Conservation (phyloP, 2,888 invertebrate species). For the Epinotia nisella region DNA sequence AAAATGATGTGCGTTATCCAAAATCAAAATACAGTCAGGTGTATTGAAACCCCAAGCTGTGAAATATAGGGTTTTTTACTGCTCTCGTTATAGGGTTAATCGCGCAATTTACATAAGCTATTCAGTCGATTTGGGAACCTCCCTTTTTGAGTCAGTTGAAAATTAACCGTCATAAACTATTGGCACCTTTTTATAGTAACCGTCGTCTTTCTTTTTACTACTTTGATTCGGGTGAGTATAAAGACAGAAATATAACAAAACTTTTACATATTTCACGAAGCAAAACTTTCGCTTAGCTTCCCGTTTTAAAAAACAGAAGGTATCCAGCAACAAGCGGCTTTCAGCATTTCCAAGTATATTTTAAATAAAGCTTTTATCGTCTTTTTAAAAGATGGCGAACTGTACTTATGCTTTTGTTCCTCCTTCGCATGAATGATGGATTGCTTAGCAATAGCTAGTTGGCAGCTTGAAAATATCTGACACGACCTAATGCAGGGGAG, state of each 20-base stretch:
- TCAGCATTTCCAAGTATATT: conserved; percentile 27
- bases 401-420: conserved; percentile 64
- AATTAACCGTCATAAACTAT: too few relatives aligned
- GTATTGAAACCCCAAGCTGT: too few relatives aligned
- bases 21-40: too few relatives aligned
- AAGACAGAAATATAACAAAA: not conserved
- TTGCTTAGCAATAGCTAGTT: conserved; percentile 71
- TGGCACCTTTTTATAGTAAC: too few relatives aligned
- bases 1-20: too few relatives aligned
- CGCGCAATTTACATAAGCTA: too few relatives aligned
- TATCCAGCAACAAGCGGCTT: conserved; percentile 2
- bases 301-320: not conserved
- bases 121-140: too few relatives aligned
- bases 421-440: conserved; percentile 74
- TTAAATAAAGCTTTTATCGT: conserved; percentile 17
- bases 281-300: not conserved
- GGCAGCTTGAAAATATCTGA: conserved; percentile 70
- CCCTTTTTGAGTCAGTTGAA: too few relatives aligned
- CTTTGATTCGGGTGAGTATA: too few relatives aligned
- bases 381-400: conserved; percentile 31
- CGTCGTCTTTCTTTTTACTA: too few relatives aligned
- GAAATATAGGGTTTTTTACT: too few relatives aligned
- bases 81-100: too few relatives aligned
- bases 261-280: not conserved
- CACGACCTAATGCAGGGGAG: conserved; percentile 62